A percentile compares a stretch with the other conserved stretches of the same genome.
phyloP scores from a whole-genome alignment of 92 coral and sea anemone species.

The Bergia puertoricense region DNA sequence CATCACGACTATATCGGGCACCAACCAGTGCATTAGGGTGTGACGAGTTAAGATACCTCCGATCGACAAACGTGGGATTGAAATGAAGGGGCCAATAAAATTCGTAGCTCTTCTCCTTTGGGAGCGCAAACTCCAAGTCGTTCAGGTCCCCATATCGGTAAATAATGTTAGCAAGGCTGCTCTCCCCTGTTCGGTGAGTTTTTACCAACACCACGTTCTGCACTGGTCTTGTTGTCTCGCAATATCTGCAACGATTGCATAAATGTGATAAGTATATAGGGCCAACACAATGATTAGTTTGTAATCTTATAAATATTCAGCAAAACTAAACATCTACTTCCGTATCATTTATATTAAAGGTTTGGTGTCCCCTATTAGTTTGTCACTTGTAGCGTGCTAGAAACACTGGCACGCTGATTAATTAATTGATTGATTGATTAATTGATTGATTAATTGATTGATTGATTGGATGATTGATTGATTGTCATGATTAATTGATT shows the following conservation, averaged over 20 bases:
- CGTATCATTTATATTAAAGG: no score
- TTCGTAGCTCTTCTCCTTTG: constrained; percentile 76
- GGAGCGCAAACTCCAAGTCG: constrained; percentile 86
- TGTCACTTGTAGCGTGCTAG: no score
- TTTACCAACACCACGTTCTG: constrained; percentile 64
- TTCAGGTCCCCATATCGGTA: constrained; percentile 94
- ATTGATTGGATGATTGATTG: no score
- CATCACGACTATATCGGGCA: constrained; percentile 65
- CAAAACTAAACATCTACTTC: no score
- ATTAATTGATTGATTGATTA: no score
- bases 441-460: no score
- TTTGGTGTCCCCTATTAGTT: no score
- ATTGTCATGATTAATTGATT: no score
- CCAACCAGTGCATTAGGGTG: constrained; percentile 68
- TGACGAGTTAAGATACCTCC: constrained; percentile 61
- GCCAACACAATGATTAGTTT: no score
- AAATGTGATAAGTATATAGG: not conserved
- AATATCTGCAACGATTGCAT: not conserved
- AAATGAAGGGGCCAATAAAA: constrained; percentile 88
- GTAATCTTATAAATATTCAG: no score
- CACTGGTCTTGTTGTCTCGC: constrained; percentile 47
- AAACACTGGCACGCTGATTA: no score
- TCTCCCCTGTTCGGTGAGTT: constrained; percentile 77
- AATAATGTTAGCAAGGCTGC: constrained; percentile 79
- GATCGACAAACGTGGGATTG: constrained; percentile 88